phyloP scores from a whole-genome alignment of 2,113 vertebrate genomes.

The Ceyx margarethae region DNA sequence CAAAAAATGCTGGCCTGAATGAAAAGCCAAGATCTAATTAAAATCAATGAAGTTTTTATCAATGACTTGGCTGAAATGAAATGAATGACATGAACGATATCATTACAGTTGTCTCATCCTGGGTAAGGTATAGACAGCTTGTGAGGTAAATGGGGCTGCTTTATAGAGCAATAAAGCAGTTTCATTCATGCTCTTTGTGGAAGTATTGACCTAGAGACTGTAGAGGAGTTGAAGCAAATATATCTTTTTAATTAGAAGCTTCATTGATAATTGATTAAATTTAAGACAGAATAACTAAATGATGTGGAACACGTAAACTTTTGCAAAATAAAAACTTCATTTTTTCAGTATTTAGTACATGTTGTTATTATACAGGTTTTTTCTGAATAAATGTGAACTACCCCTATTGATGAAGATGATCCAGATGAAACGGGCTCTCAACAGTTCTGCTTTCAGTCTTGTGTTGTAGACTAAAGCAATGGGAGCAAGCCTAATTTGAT shows the following conservation, averaged over 20 bases:
- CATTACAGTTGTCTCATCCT: neutral
- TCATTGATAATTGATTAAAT: neutral
- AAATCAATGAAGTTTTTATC: neutral
- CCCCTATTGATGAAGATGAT: neutral
- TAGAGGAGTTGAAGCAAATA: neutral
- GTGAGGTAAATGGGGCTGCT: neutral
- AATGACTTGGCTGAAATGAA: neutral
- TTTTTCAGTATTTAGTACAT: neutral
- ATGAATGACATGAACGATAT: neutral
- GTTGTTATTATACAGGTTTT: neutral
- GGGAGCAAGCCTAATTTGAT: neutral
- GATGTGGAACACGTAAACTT: neutral
- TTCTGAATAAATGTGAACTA: neutral
- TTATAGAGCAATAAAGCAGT: neutral
- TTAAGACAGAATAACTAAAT: neutral
- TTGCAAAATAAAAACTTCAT: neutral
- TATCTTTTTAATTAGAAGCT: neutral
- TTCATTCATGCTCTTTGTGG: rapidly evolving
- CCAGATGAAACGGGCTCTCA: neutral
- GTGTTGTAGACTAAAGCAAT: neutral
- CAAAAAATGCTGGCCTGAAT: neutral
- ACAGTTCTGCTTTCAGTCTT: neutral
- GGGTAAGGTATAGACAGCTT: neutral
- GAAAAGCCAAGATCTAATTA: neutral
- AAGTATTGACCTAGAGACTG: neutral